Base-by-base conservation (phyloP, 2,888 invertebrate species). In the Agriopis leucophaearia region DNA sequence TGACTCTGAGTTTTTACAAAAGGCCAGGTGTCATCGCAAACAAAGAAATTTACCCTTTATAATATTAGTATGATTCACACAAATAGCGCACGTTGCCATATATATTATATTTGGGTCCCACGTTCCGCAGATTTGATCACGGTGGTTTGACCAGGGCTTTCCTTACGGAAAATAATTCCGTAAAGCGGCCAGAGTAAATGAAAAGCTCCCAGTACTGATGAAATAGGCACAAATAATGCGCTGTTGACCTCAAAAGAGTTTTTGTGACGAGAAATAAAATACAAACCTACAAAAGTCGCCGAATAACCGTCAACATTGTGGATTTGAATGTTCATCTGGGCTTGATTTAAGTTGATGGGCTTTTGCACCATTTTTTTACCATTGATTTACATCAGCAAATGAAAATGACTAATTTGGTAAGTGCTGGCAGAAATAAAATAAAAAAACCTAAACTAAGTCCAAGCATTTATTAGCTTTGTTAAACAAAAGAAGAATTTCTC, bases 141-240 rank as follows among this genome's bases (percentile, higher is more conserved):
- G 13, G 13, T 27, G 1, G 42, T 55, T 18, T 55, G 13, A 1
- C 16, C 40, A 7, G 8, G 8, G 13, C 55, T 40, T 55, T 42
- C 42, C 10, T 54, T 38, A 44, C 55, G 18, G 55, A 44, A 55
- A 55, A 55, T 42, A 55, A 55, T 55, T 55, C 55, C 55, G 55
- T 44, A 15, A 54, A 54, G 38, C 54, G 54, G 16, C 15, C 9
- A 35, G 16, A 55, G 42, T 36, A 55, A 55, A 55, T 55, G 55
- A 55, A 44, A 42, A 44, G 18, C 55, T 44, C 18, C 42, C 55
- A 44, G 18, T 8, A 44, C 55, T 55, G 55, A 55, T 55, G 55
- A 55, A 55, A 55, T 55, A 42, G 42, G 42, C 27, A 55, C 55
- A 55, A 55, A 55, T 55, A 55, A 42, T 42, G 55, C 42, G 55